Base-by-base conservation (phyloP, 2,113 vertebrate species). In the Osmerus eperlanus region DNA sequence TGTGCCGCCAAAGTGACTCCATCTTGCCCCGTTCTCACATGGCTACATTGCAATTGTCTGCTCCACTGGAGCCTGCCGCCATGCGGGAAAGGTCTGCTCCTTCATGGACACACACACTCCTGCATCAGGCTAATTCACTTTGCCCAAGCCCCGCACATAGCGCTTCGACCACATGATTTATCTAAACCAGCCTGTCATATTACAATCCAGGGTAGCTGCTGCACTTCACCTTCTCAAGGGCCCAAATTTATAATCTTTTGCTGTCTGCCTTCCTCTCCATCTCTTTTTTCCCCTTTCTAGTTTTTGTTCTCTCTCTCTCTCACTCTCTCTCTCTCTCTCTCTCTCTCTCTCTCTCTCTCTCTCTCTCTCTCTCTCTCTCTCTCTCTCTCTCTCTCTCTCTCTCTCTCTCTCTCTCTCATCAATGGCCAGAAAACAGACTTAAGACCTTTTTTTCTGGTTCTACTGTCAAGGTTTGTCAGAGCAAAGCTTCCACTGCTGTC, bases 31-130 rank as follows among this genome's bases (percentile, higher is more conserved):
- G 86, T 92, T 91, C 89, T 91, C 91, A 92, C 90, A 90, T 92
- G 91, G 89, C 90, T 92, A 92, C 90, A 91, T 90, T 90, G 91
- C 91, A 92, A 92, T 92, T 92, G 91, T 91, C 90, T 92, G 91
- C 88, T 92, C 88, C 91, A 92, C 74, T 92, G 91, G 90, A 92
- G 91, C 91, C 86, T 90, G 73, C 84, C 89, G 85, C 88, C 84
- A 25, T 88, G 89, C 89, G 88, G 89, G 86, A 91, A 89, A 91
- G 89, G 89, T 90, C 89, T 90, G 85, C 85, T 87, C 84, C 85
- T 89, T 91, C 88, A 90, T 89, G 89, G 90, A 90, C 86, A 91
- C 87, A 91, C 81, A 77, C 72, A 80, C 89, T 86, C 85, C 84
- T 86, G 85, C 88, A 90, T 90, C 88, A 84, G 88, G 85, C 86